phyloP scores from a whole-genome alignment of 2,888 invertebrate species.

The Idaea dimidiata region DNA sequence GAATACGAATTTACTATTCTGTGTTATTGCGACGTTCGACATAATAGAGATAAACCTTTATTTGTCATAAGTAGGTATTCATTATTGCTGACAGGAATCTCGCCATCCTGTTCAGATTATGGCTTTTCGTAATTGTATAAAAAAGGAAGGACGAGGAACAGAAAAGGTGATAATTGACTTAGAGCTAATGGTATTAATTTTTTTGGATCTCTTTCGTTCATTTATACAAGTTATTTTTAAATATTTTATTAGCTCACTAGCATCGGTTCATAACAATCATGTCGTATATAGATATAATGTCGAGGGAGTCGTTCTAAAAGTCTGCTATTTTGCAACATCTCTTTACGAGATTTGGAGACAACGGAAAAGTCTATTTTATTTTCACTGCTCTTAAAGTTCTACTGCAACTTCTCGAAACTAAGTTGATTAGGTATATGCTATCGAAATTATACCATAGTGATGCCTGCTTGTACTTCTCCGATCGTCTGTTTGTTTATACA shows the following conservation, averaged over 20 bases:
- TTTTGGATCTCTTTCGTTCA: neutral
- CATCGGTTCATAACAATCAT: neutral
- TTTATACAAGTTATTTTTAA: neutral
- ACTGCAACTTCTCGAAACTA: no score
- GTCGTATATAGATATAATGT: no score
- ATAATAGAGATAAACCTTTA: conserved; percentile 74
- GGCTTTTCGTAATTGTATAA: conserved; percentile 39
- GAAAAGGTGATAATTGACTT: conserved; percentile 22
- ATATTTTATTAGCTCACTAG: neutral
- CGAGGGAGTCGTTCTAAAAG: no score
- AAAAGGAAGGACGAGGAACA: no score
- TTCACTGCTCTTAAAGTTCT: no score
- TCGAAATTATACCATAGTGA: no score
- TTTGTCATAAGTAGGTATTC: conserved; percentile 74
- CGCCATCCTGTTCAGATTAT: conserved; percentile 48
- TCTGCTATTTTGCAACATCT: no score
- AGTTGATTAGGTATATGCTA: no score
- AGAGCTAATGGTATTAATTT: conserved; percentile 22
- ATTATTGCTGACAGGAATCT: conserved; percentile 44
- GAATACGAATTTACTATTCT: conserved; percentile 61
- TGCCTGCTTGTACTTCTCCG: no score
- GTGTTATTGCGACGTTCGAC: conserved; percentile 63
- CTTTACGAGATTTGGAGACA: no score
- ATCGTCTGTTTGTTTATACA: no score
- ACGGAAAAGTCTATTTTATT: no score